Percentiles rank a stretch among this genome's conserved stretches.
Evolutionary conservation across 2,888 invertebrate species (phyloP).

Genomic region (Celastrina argiolus): DNA sequence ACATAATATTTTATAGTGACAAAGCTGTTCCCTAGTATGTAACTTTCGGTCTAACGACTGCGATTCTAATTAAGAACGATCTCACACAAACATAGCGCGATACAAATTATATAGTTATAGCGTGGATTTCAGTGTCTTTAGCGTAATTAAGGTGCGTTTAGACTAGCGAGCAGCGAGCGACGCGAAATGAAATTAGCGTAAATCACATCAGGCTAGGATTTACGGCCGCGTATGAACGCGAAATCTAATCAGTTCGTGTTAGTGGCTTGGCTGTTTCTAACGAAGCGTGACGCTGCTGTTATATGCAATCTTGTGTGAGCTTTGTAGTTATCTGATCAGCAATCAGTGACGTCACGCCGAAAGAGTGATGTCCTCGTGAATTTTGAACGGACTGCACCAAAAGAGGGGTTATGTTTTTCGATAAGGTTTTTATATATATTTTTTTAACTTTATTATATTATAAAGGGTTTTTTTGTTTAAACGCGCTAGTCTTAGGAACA

Average conservation of each 20-base stretch:
- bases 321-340: background rate
- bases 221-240: conserved; percentile 58
- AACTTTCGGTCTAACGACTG: background rate
- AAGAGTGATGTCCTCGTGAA: too few relatives aligned
- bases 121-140: conserved; percentile 44
- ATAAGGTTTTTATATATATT: too few relatives aligned
- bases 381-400: too few relatives aligned
- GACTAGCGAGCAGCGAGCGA: conserved; percentile 40
- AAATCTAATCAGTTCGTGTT: conserved; percentile 71
- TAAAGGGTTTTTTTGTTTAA: too few relatives aligned
- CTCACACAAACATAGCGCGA: background rate
- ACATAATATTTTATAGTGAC: background rate
- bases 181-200: conserved; percentile 72
- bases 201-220: conserved; percentile 73
- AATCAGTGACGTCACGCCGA: background rate
- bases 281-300: conserved; percentile 44
- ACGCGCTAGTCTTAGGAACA: too few relatives aligned
- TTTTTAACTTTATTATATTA: too few relatives aligned
- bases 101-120: conserved; percentile 9
- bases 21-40: background rate
- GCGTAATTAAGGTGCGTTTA: conserved; percentile 66
- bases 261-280: conserved; percentile 57
- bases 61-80: conserved; percentile 5
- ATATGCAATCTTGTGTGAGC: conserved; percentile 25
- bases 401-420: too few relatives aligned